Conservation (phyloP, 1,140 invertebrate species). For the Colletes latitarsis region DNA sequence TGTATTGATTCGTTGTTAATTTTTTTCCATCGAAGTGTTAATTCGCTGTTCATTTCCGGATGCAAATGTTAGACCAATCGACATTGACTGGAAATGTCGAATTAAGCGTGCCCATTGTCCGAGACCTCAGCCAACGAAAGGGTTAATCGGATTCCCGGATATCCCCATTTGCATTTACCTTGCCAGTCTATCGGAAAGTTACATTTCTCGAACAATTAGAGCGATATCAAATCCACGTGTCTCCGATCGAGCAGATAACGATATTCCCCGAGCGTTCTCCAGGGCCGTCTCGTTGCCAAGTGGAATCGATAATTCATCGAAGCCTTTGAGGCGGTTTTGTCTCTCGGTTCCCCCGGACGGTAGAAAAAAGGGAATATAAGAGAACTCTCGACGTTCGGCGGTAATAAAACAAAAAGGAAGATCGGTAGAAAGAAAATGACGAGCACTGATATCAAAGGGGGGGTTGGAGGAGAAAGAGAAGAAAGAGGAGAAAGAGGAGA, state of each 20-base stretch:
- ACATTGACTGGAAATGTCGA: no score
- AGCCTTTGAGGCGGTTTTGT: neutral
- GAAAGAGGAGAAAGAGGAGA: no score
- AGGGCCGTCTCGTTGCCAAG: neutral
- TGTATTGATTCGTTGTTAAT: no score
- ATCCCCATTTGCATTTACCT: neutral
- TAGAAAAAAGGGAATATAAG: neutral
- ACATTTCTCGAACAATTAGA: constrained; percentile 2
- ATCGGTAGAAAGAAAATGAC: no score
- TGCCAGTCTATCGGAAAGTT: neutral
- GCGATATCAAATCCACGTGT: neutral
- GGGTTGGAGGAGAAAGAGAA: no score
- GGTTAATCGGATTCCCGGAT: neutral
- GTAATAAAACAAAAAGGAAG: neutral
- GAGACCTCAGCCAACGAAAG: no score
- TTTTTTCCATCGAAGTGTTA: no score
- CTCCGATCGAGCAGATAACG: constrained; percentile 20
- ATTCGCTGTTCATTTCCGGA: no score
- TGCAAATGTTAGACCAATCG: no score
- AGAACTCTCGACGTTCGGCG: neutral
- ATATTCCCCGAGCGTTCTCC: constrained; percentile 2
- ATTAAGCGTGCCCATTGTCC: no score
- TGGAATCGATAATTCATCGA: constrained; percentile 37
- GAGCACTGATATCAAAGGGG: no score
- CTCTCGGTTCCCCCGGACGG: no score